These are phyloP conservation scores for Erpornis zantholeuca DNA, from an alignment of 2,113 vertebrate genomes.

Conservation along the genomic window DNA sequence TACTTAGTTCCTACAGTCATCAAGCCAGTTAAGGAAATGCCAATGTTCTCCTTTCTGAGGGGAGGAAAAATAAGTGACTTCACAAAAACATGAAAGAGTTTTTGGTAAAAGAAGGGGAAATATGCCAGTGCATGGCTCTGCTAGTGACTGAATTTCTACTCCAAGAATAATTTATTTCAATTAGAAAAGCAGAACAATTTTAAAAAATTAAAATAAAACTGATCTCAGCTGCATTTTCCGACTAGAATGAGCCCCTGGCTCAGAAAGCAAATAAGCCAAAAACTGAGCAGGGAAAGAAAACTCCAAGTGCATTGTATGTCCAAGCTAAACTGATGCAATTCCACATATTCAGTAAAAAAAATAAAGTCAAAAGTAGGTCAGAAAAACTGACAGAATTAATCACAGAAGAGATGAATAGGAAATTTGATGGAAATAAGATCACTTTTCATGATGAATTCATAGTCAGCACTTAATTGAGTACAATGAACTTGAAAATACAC, in stretches of 20 bases:
- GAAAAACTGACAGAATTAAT: constrained; percentile 42
- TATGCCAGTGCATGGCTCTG: not conserved
- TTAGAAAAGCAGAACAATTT: not conserved
- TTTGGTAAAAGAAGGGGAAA: not conserved
- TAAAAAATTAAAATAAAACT: not conserved
- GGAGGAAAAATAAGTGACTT: not conserved
- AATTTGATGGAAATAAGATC: constrained; percentile 54
- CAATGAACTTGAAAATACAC: constrained; percentile 56
- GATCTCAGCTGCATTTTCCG: not conserved
- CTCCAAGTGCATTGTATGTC: not conserved
- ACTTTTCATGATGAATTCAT: constrained; percentile 38
- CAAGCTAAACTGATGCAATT: not conserved
- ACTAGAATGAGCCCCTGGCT: not conserved
- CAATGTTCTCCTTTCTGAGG: not conserved
- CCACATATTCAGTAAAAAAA: not conserved
- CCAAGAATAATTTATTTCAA: not conserved
- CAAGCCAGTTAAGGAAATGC: not conserved
- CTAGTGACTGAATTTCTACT: not conserved
- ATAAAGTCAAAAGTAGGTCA: constrained; percentile 46
- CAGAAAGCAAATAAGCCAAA: not conserved
- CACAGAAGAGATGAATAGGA: constrained; percentile 28
- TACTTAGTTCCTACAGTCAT: not conserved
- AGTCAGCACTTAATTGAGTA: constrained; percentile 66
- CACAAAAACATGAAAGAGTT: not conserved
- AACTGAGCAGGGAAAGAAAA: not conserved